Conservation (phyloP, 2,113 vertebrate species). For the Rhipidura dahli region DNA sequence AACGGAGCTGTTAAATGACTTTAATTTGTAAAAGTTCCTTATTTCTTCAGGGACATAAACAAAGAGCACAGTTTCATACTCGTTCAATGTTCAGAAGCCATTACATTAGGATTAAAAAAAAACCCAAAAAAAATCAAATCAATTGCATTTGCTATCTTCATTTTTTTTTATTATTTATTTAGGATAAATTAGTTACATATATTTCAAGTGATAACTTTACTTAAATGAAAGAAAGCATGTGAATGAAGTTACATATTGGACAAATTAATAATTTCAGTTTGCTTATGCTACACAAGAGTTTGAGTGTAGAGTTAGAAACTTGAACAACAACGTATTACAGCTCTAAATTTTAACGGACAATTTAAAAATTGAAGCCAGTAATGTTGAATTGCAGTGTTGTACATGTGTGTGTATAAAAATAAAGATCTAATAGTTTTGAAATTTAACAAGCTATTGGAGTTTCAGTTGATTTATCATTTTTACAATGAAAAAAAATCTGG, state of each 20-base stretch:
- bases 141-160: not conserved
- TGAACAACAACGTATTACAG: not conserved
- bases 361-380: not conserved
- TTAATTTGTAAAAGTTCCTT: not conserved
- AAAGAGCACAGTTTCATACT: not conserved
- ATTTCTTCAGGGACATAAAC: not conserved
- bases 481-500: not conserved
- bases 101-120: not conserved
- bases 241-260: not conserved
- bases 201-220: not conserved
- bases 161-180: not conserved
- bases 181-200: not conserved
- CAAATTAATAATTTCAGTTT: not conserved
- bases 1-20: not conserved
- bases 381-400: not conserved
- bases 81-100: not conserved
- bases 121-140: fast-evolving
- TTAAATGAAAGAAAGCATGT: not conserved
- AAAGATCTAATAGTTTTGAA: not conserved
- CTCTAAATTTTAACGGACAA: not conserved
- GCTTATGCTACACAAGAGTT: not conserved
- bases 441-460: not conserved
- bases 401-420: not conserved
- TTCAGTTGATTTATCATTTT: not conserved
- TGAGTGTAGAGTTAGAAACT: not conserved